Evolutionary conservation across 2,888 invertebrate genomes (phyloP).

Genomic region (Hololepta plana): DNA sequence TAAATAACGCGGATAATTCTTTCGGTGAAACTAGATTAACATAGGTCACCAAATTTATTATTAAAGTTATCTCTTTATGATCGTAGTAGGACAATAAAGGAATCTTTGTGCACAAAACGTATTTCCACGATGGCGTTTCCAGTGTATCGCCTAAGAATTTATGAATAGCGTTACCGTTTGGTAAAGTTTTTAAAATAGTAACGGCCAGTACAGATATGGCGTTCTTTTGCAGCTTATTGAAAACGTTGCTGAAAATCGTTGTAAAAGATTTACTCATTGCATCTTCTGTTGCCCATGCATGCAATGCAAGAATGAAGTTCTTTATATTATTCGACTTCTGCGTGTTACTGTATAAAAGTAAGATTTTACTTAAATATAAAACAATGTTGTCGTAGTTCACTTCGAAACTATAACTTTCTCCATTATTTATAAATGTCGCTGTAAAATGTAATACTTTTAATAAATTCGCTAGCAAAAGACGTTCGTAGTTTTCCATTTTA

Average conservation of each 20-base stretch:
- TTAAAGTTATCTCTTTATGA: slow-evolving; percentile 20
- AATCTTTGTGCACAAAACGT: slow-evolving; percentile 42
- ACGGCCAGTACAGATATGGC: slow-evolving; percentile 39
- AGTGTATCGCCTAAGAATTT: slow-evolving; percentile 33
- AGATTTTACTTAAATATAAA: slow-evolving; percentile 38
- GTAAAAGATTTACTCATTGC: slow-evolving; percentile 18
- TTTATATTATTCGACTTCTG: slow-evolving; percentile 29
- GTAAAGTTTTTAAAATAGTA: slow-evolving; percentile 33
- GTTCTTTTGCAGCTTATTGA: slow-evolving; percentile 35
- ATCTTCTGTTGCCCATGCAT: slow-evolving; percentile 28
- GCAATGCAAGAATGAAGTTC: slow-evolving; percentile 36
- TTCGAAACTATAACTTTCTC: no score
- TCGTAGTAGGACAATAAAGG: slow-evolving; percentile 34
- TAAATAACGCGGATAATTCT: slow-evolving; percentile 27
- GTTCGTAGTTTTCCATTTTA: no score
- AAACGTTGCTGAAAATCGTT: slow-evolving; percentile 30
- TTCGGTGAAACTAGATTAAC: no score
- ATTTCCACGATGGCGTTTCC: no score
- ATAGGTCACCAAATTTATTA: slow-evolving; percentile 7
- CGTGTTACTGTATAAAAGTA: slow-evolving; percentile 35
- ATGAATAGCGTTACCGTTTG: slow-evolving; percentile 28
- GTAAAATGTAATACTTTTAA: no score
- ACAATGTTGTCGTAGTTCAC: slow-evolving; percentile 12
- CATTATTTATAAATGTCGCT: no score
- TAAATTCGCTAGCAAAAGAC: no score